A percentile compares a stretch with the other conserved stretches of the same genome.
Evolutionary conservation across 2,113 vertebrate species (phyloP).

Genomic region (Cacatua alba): DNA sequence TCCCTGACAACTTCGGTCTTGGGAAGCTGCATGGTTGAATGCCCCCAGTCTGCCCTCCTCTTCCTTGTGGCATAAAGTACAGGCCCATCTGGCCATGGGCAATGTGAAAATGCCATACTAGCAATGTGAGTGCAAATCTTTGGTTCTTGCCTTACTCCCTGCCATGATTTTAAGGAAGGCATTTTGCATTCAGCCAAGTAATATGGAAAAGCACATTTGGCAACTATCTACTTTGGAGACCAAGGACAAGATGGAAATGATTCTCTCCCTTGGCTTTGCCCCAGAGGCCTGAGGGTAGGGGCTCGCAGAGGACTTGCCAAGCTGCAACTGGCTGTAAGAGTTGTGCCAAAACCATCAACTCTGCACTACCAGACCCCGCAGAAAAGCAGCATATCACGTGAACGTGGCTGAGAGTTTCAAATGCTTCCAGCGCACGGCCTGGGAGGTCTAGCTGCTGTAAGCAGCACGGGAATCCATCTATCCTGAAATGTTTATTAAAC

Average conservation of each 20-base stretch:
- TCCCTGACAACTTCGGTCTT: neutral
- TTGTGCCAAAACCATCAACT: neutral
- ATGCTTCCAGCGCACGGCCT: neutral
- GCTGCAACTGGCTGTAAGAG: neutral
- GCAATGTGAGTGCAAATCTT: neutral
- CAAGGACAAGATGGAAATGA: neutral
- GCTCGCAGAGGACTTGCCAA: neutral
- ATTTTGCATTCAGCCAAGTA: neutral
- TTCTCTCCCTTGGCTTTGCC: neutral
- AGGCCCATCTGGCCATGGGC: neutral
- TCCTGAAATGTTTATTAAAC: neutral
- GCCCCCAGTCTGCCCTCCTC: neutral
- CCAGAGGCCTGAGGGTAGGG: neutral
- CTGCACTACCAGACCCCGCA: neutral
- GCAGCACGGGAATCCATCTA: neutral
- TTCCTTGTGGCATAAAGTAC: neutral
- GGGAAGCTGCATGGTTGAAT: neutral
- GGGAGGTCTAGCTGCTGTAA: neutral
- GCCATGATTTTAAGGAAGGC: neutral
- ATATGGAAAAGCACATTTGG: neutral
- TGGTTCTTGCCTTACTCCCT: neutral
- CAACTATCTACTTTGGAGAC: neutral
- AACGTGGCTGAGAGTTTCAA: neutral
- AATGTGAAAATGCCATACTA: fast-evolving
- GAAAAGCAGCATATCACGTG: neutral